Conservation (phyloP, 1,140 invertebrate species). For the Drosophila sulfurigaster region DNA sequence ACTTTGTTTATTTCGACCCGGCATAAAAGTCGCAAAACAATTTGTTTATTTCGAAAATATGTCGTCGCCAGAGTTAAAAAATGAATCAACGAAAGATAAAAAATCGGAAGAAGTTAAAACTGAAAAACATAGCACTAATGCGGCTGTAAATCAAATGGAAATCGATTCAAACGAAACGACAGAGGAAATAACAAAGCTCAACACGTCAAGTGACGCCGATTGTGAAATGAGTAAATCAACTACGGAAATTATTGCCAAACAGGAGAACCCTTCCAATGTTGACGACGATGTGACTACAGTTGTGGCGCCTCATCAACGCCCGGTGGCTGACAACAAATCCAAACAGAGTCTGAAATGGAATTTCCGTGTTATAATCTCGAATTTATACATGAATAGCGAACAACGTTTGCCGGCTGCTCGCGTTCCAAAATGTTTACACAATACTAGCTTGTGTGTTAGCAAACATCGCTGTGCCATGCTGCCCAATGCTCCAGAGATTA, state of each 20-base stretch:
- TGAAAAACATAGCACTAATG: background rate
- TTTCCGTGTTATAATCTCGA: conserved; percentile 61
- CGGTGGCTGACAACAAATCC: background rate
- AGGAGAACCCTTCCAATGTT: background rate
- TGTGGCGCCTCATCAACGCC: background rate
- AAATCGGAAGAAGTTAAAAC: background rate
- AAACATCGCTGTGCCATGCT: conserved; percentile 59
- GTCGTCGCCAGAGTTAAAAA: background rate
- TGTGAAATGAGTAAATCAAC: conserved; percentile 21
- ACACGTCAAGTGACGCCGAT: conserved; percentile 9
- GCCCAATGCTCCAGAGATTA: conserved; percentile 60
- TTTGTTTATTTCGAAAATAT: conserved; percentile 32
- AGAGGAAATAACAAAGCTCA: background rate
- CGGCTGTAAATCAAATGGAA: background rate
- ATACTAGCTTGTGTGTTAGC: conserved; percentile 50
- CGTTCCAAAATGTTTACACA: conserved; percentile 63
- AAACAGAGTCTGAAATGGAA: conserved; percentile 52
- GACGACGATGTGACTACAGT: conserved; percentile 25
- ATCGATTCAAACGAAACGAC: background rate
- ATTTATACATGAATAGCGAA: conserved; percentile 63
- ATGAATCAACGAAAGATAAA: background rate
- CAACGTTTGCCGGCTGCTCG: conserved; percentile 52
- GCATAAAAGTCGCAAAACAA: conserved; percentile 4
- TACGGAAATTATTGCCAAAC: background rate
- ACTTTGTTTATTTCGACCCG: background rate